Evolutionary conservation across 2,797 vertebrate species (phyloP), one percentile per base, ranked within the genome.

Genomic region (Xenops minutus): DNA sequence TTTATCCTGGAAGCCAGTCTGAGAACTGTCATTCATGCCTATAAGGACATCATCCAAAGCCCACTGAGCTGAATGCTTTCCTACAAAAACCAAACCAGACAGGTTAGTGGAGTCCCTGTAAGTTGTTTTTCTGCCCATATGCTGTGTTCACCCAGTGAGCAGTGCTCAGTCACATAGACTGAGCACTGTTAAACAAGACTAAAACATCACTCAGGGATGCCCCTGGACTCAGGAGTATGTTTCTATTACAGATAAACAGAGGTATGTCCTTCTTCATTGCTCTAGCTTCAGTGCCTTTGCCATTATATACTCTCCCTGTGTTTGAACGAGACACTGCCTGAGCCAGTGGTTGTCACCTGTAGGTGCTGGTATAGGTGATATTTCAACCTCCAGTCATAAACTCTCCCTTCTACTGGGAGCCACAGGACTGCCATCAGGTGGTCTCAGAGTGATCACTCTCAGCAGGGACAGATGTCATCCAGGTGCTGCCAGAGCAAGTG

Each of bases 11-110:
- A 99, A 99, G 69, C 99, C 99, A 37, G 98, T 98, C 92, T 99
- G 98, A 93, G 99, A 99, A 96, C 99, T 99, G 98, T 99, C 99
- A 58, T 99, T 99, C 99, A 99, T 99, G 37, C 99, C 99, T 68
- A 99, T 98, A 59, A 99, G 98, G 64, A 99, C 97, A 89, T 99
- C 99, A 12, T 99, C 99, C 96, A 99, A 96, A 93, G 99, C 99
- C 99, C 99, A 99, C 94, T 99, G 99, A 76, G 99, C 99, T 13
- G 99, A 99, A 93, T 99, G 99, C 86, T 99, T 99, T 66, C 99
- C 99, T 99, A 66, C 34, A 96, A 95, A 92, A 86, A 95, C 52
- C 81, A 73, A 93, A 96, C 77, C 14, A 56, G 81, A 52, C 34
- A n/a, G 22, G 46, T 95, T 76, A 94, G 64, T 72, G 92, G 46